phyloP scores from a whole-genome alignment of 2,113 vertebrate species.

The Varanus salvator region DNA sequence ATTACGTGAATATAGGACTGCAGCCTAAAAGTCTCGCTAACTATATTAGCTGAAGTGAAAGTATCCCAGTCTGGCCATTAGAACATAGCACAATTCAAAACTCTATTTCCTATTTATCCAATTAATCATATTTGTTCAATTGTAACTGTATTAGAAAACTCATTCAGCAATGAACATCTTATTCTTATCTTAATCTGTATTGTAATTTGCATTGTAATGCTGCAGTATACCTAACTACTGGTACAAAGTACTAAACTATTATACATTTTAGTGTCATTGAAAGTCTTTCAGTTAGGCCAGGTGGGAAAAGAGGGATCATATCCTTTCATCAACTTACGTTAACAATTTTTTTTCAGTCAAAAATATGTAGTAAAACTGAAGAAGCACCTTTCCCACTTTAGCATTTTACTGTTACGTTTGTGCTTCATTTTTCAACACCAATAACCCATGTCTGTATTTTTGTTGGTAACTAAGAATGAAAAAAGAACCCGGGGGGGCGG shows the following conservation, averaged over 20 bases:
- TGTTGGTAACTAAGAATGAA: background rate
- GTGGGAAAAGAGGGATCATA: background rate
- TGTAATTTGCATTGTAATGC: background rate
- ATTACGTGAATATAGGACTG: no score
- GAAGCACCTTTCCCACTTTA: background rate
- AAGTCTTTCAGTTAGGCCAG: background rate
- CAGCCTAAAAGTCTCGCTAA: background rate
- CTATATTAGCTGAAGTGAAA: background rate
- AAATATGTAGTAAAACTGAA: background rate
- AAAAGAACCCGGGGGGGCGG: background rate
- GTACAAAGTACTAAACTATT: background rate
- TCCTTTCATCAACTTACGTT: background rate
- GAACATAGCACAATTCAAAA: background rate
- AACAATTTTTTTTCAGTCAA: background rate
- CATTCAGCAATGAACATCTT: background rate
- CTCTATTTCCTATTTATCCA: background rate
- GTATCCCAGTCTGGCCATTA: background rate
- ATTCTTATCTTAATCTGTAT: background rate
- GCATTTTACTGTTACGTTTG: background rate
- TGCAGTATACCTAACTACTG: background rate
- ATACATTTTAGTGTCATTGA: background rate
- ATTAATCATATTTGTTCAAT: background rate
- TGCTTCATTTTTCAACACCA: background rate
- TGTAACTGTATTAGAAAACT: conserved; percentile 13
- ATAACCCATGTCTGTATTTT: background rate